Evolutionary conservation across 2,888 invertebrate genomes (phyloP).

Genomic region (Crioceris asparagi): DNA sequence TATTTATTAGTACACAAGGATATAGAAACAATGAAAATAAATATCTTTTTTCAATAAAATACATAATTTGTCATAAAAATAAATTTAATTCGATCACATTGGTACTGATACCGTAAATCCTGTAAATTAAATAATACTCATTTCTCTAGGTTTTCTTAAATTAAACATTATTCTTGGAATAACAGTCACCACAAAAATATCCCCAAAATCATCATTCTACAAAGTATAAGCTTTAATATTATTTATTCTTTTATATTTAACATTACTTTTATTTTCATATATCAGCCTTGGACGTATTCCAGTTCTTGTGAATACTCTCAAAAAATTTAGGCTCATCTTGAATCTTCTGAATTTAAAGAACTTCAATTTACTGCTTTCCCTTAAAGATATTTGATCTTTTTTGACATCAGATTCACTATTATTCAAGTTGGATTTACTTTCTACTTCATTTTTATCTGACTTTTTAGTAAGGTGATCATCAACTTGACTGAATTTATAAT

Average conservation of each 20-base stretch:
- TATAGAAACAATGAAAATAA: too few species aligned
- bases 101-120: too few species aligned
- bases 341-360: slow-evolving; percentile 12
- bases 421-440: neutral
- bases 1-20: too few species aligned
- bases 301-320: slow-evolving; percentile 9
- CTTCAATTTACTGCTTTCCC: slow-evolving; percentile 7
- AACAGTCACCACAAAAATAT: neutral
- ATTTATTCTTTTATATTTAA: slow-evolving; percentile 13
- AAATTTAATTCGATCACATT: too few species aligned
- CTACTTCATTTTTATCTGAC: too few species aligned
- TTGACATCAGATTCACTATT: neutral
- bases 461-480: too few species aligned
- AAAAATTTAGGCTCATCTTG: slow-evolving; percentile 12
- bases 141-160: too few species aligned
- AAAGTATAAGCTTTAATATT: slow-evolving; percentile 10
- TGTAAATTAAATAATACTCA: too few species aligned
- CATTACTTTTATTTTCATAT: slow-evolving; percentile 7
- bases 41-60: too few species aligned
- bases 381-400: slow-evolving; percentile 1
- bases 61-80: too few species aligned
- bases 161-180: too few species aligned
- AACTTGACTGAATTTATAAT: too few species aligned
- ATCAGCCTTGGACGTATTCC: slow-evolving; percentile 7
- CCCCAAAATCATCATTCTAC: slow-evolving; percentile 1